Evolutionary conservation across 2,797 vertebrate species (phyloP).

Genomic region (Meda fulgida): DNA sequence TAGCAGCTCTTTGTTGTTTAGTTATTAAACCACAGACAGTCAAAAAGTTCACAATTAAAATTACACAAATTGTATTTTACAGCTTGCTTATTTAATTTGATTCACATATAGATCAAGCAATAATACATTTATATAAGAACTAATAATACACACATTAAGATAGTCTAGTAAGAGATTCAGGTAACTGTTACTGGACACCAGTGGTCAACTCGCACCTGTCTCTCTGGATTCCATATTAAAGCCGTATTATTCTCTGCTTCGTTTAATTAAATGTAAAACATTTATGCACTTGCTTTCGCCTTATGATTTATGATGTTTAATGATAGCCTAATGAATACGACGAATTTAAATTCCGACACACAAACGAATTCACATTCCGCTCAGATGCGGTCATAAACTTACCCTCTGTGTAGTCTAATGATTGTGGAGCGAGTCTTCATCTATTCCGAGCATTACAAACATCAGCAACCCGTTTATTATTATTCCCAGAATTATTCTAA

Average conservation of each 20-base stretch:
- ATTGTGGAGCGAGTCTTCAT: background rate
- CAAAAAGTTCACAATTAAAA: background rate
- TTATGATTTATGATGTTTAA: background rate
- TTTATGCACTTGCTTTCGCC: background rate
- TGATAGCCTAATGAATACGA: background rate
- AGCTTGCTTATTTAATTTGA: background rate
- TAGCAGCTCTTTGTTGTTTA: background rate
- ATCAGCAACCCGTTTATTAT: constrained; percentile 55
- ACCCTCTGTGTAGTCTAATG: background rate
- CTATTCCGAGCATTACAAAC: constrained; percentile 31
- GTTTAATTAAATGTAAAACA: background rate
- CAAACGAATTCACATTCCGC: background rate
- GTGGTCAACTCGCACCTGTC: constrained; percentile 2
- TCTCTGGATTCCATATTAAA: background rate
- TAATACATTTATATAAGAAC: background rate
- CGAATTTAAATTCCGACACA: constrained; percentile 21
- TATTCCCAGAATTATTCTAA: constrained; percentile 62
- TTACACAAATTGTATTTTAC: background rate
- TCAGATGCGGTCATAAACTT: constrained; percentile 4
- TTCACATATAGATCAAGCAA: background rate
- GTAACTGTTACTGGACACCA: constrained; percentile 13
- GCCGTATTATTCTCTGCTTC: background rate
- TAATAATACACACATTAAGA: background rate
- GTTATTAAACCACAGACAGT: background rate
- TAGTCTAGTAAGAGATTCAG: background rate